Base-by-base conservation (phyloP, 2,113 vertebrate species). In the Uria aalge region DNA sequence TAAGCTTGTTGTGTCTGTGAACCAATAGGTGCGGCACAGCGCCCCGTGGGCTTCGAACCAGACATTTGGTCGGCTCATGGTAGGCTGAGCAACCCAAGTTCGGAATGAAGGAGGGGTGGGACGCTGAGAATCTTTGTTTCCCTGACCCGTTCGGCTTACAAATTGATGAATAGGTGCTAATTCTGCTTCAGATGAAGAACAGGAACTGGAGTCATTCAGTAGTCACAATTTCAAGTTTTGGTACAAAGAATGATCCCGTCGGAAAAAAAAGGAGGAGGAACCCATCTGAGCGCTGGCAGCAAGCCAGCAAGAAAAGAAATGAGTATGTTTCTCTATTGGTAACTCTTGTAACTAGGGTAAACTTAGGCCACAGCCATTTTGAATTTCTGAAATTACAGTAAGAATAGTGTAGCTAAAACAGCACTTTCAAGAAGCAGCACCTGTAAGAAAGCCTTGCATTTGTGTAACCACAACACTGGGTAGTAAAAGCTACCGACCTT, bases 11-110 rank as follows among this genome's bases (percentile, higher is more conserved):
- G 2, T 7, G 6, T 63, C n/a, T 76, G 11, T 47, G n/a, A 68
- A n/a, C 22, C 8, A 5, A 0, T 4, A 11, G 1, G 1, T 12
- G 19, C 6, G 26, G 27, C 45, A 13, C 19, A 13, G 15, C 13
- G 36, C 47, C 41, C 2, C 0, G 29, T 24, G 29, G 24, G 60
- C 55, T 77, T 53, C 55, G 45, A 38, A 21, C 4, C 27, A 5
- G 4, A 5, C 32, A 4, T 27, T 19, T 12, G 34, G 41, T 30
- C 60, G 47, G 15, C 21, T 52, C 8, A 2, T 1, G 8, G n/a
- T 1, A 43, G 56, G 57, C 52, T 56, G 41, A 52, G 43, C 59
- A 81, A 36, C 24, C 26, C 20, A 40, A 23, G 16, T 30, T 47
- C 23, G 47, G 50, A 50, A 15, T 41, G 62, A 32, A 34, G 26